A percentile compares a stretch with the other conserved stretches of the same genome.
Evolutionary conservation across 2,888 invertebrate genomes (phyloP).

Genomic region (Pherbina coryleti): DNA sequence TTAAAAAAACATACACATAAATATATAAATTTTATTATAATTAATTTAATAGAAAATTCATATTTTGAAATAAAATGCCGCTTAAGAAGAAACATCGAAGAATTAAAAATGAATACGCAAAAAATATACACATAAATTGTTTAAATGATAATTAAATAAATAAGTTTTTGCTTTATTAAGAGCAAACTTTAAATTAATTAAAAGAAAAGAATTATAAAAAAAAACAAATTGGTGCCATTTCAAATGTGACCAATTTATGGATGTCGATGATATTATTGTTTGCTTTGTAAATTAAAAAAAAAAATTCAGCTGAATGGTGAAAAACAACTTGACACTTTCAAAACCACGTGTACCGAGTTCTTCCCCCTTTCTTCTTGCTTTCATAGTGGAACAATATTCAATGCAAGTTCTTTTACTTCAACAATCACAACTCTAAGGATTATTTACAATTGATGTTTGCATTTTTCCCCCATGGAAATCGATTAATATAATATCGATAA

Average conservation of each 20-base stretch:
- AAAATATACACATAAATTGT: slow-evolving; percentile 7
- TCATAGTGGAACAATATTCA: no score
- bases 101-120: slow-evolving; percentile 2
- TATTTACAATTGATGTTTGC: background rate
- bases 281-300: background rate
- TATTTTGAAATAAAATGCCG: slow-evolving; percentile 14
- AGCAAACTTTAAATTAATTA: background rate
- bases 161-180: background rate
- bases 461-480: no score
- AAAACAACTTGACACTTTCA: no score
- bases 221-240: slow-evolving; percentile 18
- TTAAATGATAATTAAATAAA: slow-evolving; percentile 16
- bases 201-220: background rate
- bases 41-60: slow-evolving; percentile 18
- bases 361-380: no score
- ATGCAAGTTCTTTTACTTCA: background rate
- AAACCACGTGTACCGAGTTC: no score
- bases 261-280: slow-evolving; percentile 24
- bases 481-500: no score
- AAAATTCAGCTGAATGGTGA: no score
- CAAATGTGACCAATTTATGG: slow-evolving; percentile 32
- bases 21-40: slow-evolving; percentile 2
- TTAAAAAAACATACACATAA: background rate
- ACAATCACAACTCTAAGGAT: background rate
- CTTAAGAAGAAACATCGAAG: slow-evolving; percentile 6